A percentile compares a stretch with the other conserved stretches of the same genome.
phyloP scores from a whole-genome alignment of 2,113 vertebrate species.

The Grammomys surdaster region DNA sequence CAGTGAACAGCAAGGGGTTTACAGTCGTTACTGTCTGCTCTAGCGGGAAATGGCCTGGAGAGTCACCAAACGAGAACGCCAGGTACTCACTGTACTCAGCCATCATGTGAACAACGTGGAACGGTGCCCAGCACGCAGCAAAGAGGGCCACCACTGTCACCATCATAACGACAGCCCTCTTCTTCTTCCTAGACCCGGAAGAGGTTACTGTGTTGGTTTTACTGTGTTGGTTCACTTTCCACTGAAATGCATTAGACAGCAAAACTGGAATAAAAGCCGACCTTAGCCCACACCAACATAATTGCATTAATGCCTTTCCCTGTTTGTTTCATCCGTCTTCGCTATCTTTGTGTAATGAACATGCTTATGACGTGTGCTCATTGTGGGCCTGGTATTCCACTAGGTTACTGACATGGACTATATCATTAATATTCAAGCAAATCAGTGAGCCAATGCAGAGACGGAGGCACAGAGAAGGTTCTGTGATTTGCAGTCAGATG shows the following conservation, averaged over 20 bases:
- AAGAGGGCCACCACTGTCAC: conserved; percentile 88
- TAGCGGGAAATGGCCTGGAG: background rate
- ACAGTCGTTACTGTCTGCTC: background rate
- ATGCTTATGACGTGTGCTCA: background rate
- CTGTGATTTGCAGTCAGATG: background rate
- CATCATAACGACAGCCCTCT: conserved; percentile 88
- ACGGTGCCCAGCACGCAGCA: conserved; percentile 88
- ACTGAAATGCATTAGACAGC: background rate
- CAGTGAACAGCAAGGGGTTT: background rate
- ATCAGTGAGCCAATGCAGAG: background rate
- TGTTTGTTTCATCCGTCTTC: too few species aligned
- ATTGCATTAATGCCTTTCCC: background rate
- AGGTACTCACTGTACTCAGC: conserved; percentile 87
- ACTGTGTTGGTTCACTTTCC: background rate
- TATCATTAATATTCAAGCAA: background rate
- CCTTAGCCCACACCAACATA: too few species aligned
- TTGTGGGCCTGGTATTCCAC: fast-evolving
- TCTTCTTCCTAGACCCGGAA: conserved; percentile 87
- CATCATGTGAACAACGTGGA: conserved; percentile 88
- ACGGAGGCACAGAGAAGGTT: background rate
- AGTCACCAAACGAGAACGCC: background rate
- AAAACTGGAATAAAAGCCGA: background rate
- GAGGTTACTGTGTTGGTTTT: background rate
- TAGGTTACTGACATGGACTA: background rate
- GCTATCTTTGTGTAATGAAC: too few species aligned